phyloP scores from a whole-genome alignment of 1,140 invertebrate genomes.

The Papilio helenus region DNA sequence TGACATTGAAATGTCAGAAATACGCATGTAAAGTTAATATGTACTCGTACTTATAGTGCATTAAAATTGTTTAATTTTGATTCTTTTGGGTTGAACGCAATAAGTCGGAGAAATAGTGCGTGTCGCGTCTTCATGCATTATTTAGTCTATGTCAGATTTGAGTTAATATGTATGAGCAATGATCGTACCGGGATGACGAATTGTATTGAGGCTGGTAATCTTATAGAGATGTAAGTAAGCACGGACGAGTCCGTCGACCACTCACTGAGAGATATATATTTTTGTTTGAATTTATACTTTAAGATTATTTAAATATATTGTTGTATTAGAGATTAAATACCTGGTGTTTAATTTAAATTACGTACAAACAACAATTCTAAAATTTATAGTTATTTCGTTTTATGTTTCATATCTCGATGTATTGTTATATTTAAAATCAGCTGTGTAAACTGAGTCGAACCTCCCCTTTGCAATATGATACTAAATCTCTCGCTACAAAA shows the following conservation, averaged over 20 bases:
- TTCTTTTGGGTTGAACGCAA: neutral
- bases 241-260: slow-evolving; percentile 24
- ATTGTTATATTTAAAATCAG: neutral
- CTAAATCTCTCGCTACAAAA: slow-evolving; percentile 4
- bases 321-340: too few relatives aligned
- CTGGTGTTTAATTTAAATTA: too few relatives aligned
- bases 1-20: too few relatives aligned
- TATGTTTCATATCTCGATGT: neutral
- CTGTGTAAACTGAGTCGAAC: neutral
- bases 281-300: neutral
- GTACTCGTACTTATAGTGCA: neutral
- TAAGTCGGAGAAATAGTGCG: neutral
- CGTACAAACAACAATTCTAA: neutral
- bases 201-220: slow-evolving; percentile 60
- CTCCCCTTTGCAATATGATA: neutral
- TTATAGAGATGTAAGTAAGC: slow-evolving; percentile 49
- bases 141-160: slow-evolving; percentile 50
- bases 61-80: too few relatives aligned
- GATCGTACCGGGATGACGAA: slow-evolving; percentile 62
- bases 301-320: too few relatives aligned
- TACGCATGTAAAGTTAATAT: too few relatives aligned
- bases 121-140: slow-evolving; percentile 37
- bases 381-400: neutral
- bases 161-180: slow-evolving; percentile 60
- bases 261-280: neutral